A percentile compares a stretch with the other conserved stretches of the same genome.
These are phyloP conservation scores for Siniperca chuatsi DNA, from an alignment of 2,113 vertebrate genomes.

Conservation along the genomic window DNA sequence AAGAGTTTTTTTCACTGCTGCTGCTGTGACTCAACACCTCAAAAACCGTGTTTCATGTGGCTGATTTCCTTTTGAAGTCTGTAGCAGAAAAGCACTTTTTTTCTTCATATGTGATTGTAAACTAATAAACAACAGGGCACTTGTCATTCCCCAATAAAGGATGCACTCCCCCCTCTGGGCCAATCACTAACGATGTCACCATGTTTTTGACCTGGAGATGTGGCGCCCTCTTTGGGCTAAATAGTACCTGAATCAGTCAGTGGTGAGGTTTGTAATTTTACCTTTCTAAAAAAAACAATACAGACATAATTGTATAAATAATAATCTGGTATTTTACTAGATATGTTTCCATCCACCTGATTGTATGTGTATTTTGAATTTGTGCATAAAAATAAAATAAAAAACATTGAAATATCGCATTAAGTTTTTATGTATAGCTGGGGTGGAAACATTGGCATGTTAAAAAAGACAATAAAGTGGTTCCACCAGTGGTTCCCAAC, in stretches of 20 bases:
- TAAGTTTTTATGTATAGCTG: background rate
- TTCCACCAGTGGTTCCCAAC: background rate
- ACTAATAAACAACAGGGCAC: background rate
- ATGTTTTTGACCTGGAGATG: conserved; percentile 16
- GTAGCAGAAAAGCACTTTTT: background rate
- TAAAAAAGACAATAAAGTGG: background rate
- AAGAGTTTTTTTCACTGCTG: background rate
- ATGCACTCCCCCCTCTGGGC: background rate
- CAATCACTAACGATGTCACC: background rate
- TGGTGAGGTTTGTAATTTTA: background rate
- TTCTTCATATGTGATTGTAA: background rate
- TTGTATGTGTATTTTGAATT: background rate
- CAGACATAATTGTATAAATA: background rate
- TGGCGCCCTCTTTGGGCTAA: conserved; percentile 16
- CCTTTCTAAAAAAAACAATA: background rate
- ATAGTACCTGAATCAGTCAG: background rate
- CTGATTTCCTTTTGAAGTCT: background rate
- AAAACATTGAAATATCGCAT: background rate
- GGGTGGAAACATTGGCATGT: background rate
- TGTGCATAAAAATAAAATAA: background rate
- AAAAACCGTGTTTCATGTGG: background rate
- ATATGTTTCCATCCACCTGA: conserved; percentile 1
- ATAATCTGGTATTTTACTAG: background rate
- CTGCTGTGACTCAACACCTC: background rate
- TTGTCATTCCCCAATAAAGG: background rate